Evolutionary conservation across 2,888 invertebrate genomes (phyloP), one percentile per base, ranked within the genome.

Genomic region (Monopis laevigella): DNA sequence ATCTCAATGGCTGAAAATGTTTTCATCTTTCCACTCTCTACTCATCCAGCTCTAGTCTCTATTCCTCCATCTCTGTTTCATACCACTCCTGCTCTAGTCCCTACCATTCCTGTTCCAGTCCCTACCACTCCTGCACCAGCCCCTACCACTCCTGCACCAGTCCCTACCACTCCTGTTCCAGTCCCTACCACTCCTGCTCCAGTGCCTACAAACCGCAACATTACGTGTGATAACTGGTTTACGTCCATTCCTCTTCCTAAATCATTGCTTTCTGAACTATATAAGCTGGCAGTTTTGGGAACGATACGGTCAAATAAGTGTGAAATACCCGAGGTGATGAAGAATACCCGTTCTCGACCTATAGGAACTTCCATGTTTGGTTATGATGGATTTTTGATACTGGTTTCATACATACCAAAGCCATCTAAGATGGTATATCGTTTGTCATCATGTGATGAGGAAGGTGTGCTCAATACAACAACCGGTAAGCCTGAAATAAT

Each of bases 201-300:
- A 7, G 24, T 6, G 6, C n/a, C n/a, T n/a, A 29, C 42, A 8
- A 47, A 46, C 26, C 39, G 45, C 26, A 46, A 50, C 24, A 26
- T 46, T 2, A 47, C 44, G 2, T 42, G 42, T 14, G 55, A 59
- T 42, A 58, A 59, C 41, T 56, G 55, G 56, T 58, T 59, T 40
- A 54, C 54, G 5, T 55, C 52, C 14, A 46, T 56, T 18, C 36
- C 46, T 21, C 38, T 57, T 11, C 54, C 51, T 8, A 51, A 55
- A 39, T 43, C 46, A n/a, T 38, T 58, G 24, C 46, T 55, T 21
- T 39, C 49, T 41, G 47, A 52, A 39, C 58, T 56, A 12, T 58
- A 59, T 42, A 56, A 54, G 47, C 41, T 61, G 39, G 56, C 55
- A 5, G 40, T 58, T 27, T 45, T 56, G 30, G 56, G 56, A 16